phyloP scores from a whole-genome alignment of 2,797 vertebrate species.

The Miichthys miiuy region DNA sequence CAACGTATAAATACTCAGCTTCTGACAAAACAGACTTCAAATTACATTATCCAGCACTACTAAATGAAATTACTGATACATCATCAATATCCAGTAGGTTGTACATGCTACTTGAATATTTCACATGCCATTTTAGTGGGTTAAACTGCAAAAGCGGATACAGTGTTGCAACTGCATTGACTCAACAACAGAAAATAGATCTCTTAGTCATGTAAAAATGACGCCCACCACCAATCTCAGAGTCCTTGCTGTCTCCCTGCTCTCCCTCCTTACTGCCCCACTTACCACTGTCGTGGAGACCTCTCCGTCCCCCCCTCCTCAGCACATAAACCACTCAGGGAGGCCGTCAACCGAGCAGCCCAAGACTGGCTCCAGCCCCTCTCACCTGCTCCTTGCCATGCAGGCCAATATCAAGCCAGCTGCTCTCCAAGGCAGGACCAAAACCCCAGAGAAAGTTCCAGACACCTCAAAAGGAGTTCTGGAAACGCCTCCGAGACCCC shows the following conservation, averaged over 20 bases:
- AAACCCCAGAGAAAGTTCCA: constrained; percentile 51
- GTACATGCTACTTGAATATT: constrained; percentile 67
- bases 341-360: constrained; percentile 69
- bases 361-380: constrained; percentile 63
- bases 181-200: constrained; percentile 86
- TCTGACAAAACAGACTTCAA: constrained; percentile 4
- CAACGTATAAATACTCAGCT: constrained; percentile 9
- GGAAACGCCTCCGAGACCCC: constrained; percentile 81
- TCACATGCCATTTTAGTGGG: constrained; percentile 75
- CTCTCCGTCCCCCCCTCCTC: constrained; percentile 69
- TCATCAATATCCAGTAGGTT: constrained; percentile 51
- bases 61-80: constrained; percentile 63
- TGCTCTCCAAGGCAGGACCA: constrained; percentile 68
- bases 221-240: constrained; percentile 85
- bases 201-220: constrained; percentile 88
- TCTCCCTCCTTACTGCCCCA: constrained; percentile 82
- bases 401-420: constrained; percentile 72
- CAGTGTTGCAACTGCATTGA: constrained; percentile 79
- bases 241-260: constrained; percentile 82
- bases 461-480: constrained; percentile 66
- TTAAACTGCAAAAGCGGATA: constrained; percentile 77
- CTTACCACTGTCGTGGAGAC: constrained; percentile 75
- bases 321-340: constrained; percentile 63
- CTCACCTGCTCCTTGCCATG: constrained; percentile 67
- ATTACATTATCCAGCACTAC: constrained; percentile 33